A percentile compares a stretch with the other conserved stretches of the same genome.
Conservation (phyloP, 2,888 invertebrate species). For the Epistrophella euchroma region DNA sequence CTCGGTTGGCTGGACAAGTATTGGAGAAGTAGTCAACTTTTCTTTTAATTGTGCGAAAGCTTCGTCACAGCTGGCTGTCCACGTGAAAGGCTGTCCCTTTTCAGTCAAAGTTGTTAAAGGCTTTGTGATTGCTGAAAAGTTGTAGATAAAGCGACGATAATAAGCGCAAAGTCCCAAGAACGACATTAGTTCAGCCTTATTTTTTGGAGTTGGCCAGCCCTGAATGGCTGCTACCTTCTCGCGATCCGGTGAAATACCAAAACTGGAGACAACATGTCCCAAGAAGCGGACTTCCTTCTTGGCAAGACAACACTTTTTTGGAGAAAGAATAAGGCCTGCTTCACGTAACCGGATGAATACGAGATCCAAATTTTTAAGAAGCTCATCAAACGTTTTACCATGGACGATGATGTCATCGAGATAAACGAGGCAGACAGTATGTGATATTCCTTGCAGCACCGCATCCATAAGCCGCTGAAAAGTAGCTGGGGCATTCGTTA, state of each 20-base stretch:
- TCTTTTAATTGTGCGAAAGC: slow-evolving; percentile 8
- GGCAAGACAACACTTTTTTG: slow-evolving; percentile 3
- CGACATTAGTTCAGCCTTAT: slow-evolving; percentile 2
- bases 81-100: background rate
- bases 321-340: slow-evolving; percentile 37
- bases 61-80: background rate
- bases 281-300: slow-evolving; percentile 8
- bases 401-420: slow-evolving; percentile 14
- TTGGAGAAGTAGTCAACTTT: background rate
- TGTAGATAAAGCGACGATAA: slow-evolving; percentile 11
- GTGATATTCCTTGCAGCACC: slow-evolving; percentile 5
- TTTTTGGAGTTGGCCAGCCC: background rate
- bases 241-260: background rate
- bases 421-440: background rate
- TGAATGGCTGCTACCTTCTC: slow-evolving; percentile 24
- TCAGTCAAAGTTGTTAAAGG: slow-evolving; percentile 1
- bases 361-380: background rate
- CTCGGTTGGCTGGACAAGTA: background rate
- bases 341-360: slow-evolving; percentile 42
- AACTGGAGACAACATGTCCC: slow-evolving; percentile 20
- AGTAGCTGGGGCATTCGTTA: slow-evolving; percentile 37
- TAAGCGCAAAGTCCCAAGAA: slow-evolving; percentile 27
- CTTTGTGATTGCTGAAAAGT: background rate
- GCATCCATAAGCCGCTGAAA: slow-evolving; percentile 33
- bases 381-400: slow-evolving; percentile 1